Evolutionary conservation across 2,888 invertebrate species (phyloP), one percentile per base, ranked within the genome.

Genomic region (Ophion obscuratus): DNA sequence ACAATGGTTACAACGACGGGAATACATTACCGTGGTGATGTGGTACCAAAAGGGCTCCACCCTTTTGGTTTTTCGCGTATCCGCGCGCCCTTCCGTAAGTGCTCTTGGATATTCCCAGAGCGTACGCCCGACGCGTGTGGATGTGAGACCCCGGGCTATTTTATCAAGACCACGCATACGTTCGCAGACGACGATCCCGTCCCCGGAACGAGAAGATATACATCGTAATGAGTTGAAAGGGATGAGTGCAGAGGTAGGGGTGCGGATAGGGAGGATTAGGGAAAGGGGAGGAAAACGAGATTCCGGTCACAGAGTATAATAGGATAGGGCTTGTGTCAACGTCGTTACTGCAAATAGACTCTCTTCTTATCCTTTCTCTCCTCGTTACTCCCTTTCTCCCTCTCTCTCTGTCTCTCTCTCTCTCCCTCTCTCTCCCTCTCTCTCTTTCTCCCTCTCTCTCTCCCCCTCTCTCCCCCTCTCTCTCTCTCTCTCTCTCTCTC

Each of bases 311-410:
- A 73, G 40, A 70, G 71, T 75, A 85, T 82, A 85, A 85, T 82
- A 82, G 78, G 85, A 68, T 81, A 62, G 79, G 59, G 70, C 82
- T 82, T 82, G 82, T 59, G 85, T 85, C 85, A 85, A 85, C 78
- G 79, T 82, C 79, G 85, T 85, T 85, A 85, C 79, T 75, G 70
- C 59, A 79, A 85, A 85, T 85, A 66, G 68, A 75, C 82, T 82
- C 70, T 75, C 74, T 74, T 62, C 70, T 3, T 70, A 24, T 53
- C 68, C n/a, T 68, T 61, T 77, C 76, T 76, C 66, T 81, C 71
- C 61, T 77, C 76, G 61, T 81, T 73, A 59, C 61, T 73, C 53
- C n/a, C 78, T 66, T 73, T 61, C 79, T 83, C 47, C 36, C 57
- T 59, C 24, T 24, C 61, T 70, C 62, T 64, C 74, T 59, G 68